Conservation (phyloP, 2,797 vertebrate genomes). For the Chromobotia macracanthus region DNA sequence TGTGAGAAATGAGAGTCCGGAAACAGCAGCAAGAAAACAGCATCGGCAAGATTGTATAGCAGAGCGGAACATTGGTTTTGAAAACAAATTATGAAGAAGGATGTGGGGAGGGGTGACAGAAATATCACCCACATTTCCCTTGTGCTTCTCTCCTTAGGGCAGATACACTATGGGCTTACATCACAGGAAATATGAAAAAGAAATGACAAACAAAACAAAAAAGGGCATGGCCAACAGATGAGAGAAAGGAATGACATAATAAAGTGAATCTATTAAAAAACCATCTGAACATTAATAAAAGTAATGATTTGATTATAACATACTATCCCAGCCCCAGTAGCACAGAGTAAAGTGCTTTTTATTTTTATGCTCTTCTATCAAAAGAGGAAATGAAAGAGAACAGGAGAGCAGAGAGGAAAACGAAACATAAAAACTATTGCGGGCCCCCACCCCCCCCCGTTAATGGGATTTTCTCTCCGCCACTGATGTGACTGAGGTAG, state of each 20-base stretch:
- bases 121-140: conserved; percentile 41
- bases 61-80: conserved; percentile 57
- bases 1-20: conserved; percentile 35
- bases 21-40: conserved; percentile 20
- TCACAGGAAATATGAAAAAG: conserved; percentile 66
- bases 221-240: conserved; percentile 45
- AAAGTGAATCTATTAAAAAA: conserved; percentile 82
- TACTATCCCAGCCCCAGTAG: conserved; percentile 68
- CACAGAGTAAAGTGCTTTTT: conserved; percentile 61
- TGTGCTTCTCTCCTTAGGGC: conserved; percentile 47
- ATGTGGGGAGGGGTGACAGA: conserved; percentile 37
- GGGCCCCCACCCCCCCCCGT: conserved; percentile 49
- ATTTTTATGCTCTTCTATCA: conserved; percentile 66
- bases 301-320: conserved; percentile 77
- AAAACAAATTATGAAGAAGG: conserved; percentile 70
- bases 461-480: conserved; percentile 72
- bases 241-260: conserved; percentile 78
- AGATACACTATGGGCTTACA: conserved; percentile 62
- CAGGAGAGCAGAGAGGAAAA: conserved; percentile 30
- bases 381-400: conserved; percentile 58
- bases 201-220: conserved; percentile 63
- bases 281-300: conserved; percentile 82
- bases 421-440: conserved; percentile 70
- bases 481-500: conserved; percentile 60
- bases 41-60: conserved; percentile 32